Evolutionary conservation across 2,888 invertebrate species (phyloP).

Genomic region (Dermolepida albohirtum): DNA sequence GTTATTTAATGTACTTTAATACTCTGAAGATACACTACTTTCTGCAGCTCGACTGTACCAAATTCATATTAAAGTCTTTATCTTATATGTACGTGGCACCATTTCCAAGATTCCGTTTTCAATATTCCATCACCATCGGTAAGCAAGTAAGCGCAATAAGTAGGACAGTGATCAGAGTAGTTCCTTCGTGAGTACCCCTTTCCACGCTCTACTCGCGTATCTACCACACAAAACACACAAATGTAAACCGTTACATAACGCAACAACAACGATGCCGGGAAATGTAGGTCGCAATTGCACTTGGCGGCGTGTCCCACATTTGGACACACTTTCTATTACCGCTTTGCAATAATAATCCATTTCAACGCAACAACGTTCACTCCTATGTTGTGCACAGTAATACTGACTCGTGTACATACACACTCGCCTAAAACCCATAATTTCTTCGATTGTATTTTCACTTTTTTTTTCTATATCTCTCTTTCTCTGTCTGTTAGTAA

Average conservation of each 20-base stretch:
- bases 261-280: constrained; percentile 29
- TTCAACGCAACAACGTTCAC: constrained; percentile 29
- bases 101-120: constrained; percentile 29
- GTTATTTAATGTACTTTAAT: too few relatives aligned
- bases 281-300: constrained; percentile 51
- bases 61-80: neutral
- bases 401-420: neutral
- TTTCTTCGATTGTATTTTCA: constrained; percentile 22
- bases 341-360: constrained; percentile 32
- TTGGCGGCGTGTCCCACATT: constrained; percentile 48
- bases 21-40: too few relatives aligned
- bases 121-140: constrained; percentile 21
- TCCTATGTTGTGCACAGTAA: neutral
- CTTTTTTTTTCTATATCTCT: constrained; percentile 27
- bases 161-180: constrained; percentile 17
- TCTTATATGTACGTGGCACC: constrained; percentile 9
- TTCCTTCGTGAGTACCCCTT: constrained; percentile 4
- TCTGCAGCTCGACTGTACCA: neutral
- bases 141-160: neutral
- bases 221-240: constrained; percentile 20
- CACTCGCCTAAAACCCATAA: constrained; percentile 18
- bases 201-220: neutral
- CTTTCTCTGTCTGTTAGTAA: neutral
- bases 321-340: constrained; percentile 38
- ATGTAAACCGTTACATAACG: constrained; percentile 34